Base-by-base conservation (phyloP, 1,140 invertebrate species). In the Drosophila sulfurigaster region DNA sequence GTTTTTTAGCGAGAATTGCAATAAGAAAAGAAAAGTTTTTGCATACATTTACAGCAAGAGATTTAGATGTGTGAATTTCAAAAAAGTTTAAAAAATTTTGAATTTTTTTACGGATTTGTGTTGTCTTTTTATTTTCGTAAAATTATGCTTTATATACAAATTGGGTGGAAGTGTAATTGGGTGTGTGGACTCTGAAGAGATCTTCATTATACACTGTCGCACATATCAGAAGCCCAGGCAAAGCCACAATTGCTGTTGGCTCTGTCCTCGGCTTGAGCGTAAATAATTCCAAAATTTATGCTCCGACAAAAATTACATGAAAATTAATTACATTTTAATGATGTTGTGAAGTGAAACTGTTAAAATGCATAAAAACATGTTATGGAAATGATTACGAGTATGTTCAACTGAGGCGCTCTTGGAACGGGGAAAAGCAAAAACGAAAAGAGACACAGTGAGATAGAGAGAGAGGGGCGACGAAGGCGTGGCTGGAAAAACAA, bases 271-370 rank as follows among this genome's bases (percentile, higher is more conserved):
- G 78, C 82, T 91, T 91, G 78, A 85, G 86, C 73, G 78, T 78
- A 90, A 91, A 91, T 91, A 91, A 91, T 91, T 91, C 91, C 91
- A 91, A 91, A 91, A 91, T 91, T 91, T 91, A 91, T 91, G 91
- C 87, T 91, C 91, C 91, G 91, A 91, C 86, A 91, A 91, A 91
- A 91, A 91, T 91, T 90, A 79, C 87, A 91, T 79, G 85, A 86
- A 86, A 81, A 78, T 81, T 85, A 85, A 82, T 91, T 88, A 88
- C 75, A 88, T 79, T 87, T 90, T 76, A 88, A 87, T 83, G 77
- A 87, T 79, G 82, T 81, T 60, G 67, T 81, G 65, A 48, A 54
- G 72, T 75, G 67, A 76, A 60, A 75, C 59, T 75, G 73, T 71
- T 75, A 51, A 75, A 69, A 70, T 75, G 52, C 67, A 70, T 41